phyloP scores from a whole-genome alignment of 1,140 invertebrate species.

The Macrosteles quadrilineatus region DNA sequence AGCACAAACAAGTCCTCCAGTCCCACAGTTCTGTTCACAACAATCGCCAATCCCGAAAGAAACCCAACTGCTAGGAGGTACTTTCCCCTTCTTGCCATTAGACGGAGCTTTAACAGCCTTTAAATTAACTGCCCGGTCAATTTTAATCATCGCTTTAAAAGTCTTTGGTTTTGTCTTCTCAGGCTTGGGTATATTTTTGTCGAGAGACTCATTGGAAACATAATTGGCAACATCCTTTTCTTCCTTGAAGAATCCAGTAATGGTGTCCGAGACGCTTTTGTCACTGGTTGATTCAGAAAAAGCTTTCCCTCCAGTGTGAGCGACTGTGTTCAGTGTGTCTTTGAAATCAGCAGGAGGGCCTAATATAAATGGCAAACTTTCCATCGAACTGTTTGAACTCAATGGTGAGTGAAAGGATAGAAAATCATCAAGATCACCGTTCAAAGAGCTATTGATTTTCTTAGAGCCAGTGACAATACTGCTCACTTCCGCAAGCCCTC shows the following conservation, averaged over 20 bases:
- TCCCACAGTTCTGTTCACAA: constrained; percentile 18
- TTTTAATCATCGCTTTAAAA: constrained; percentile 13
- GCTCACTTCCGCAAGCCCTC: background rate
- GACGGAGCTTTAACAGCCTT: background rate
- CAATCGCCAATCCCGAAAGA: background rate
- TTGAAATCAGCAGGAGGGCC: background rate
- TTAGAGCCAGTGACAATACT: background rate
- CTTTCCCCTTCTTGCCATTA: constrained; percentile 1
- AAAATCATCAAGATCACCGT: background rate
- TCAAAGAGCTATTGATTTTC: background rate
- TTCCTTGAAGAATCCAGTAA: background rate
- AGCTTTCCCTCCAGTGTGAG: background rate
- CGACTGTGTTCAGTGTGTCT: background rate
- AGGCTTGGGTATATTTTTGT: background rate
- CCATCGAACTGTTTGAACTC: background rate
- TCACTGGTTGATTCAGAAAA: background rate
- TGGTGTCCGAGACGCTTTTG: background rate
- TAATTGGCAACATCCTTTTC: background rate
- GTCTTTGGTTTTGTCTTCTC: constrained; percentile 7
- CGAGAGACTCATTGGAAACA: background rate
- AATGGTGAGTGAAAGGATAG: background rate
- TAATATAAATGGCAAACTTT: background rate
- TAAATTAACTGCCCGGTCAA: constrained; percentile 7
- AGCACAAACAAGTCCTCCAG: background rate
- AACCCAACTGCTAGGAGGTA: constrained; percentile 6